These are phyloP conservation scores for Mimas tiliae DNA, from an alignment of 2,888 invertebrate species.

Conservation along the genomic window DNA sequence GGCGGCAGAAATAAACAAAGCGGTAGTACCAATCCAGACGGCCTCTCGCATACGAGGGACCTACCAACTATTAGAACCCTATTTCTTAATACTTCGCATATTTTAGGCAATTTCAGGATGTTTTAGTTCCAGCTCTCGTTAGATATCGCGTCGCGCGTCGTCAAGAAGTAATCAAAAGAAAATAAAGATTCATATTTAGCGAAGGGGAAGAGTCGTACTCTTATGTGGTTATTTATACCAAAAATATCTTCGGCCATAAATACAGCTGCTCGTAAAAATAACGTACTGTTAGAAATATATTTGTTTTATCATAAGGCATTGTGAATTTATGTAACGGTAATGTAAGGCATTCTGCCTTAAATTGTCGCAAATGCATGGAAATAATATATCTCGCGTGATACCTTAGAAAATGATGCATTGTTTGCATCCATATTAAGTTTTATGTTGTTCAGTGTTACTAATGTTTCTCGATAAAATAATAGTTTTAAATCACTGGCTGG, in stretches of 20 bases:
- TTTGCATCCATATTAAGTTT: conserved; percentile 1
- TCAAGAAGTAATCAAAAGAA: background rate
- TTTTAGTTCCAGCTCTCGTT: background rate
- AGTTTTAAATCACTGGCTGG: too few species aligned
- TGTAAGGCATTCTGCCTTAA: too few species aligned
- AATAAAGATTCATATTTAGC: background rate
- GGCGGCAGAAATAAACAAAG: too few species aligned
- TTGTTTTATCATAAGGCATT: conserved; percentile 4
- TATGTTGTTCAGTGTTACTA: background rate
- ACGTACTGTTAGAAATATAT: conserved; percentile 9
- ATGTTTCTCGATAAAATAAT: background rate
- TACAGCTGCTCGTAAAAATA: conserved; percentile 3
- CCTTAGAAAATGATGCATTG: conserved; percentile 15
- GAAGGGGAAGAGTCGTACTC: background rate
- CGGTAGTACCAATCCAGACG: too few species aligned
- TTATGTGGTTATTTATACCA: background rate
- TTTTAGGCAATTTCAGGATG: too few species aligned
- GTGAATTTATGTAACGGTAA: background rate
- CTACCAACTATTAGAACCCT: too few species aligned
- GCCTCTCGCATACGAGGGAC: too few species aligned
- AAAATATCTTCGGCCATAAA: conserved; percentile 9
- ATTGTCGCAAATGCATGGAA: too few species aligned
- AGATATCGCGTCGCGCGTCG: too few species aligned
- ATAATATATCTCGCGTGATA: background rate
- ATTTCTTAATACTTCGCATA: too few species aligned